Conservation (phyloP, 2,113 vertebrate species). For the Tursiops truncatus region DNA sequence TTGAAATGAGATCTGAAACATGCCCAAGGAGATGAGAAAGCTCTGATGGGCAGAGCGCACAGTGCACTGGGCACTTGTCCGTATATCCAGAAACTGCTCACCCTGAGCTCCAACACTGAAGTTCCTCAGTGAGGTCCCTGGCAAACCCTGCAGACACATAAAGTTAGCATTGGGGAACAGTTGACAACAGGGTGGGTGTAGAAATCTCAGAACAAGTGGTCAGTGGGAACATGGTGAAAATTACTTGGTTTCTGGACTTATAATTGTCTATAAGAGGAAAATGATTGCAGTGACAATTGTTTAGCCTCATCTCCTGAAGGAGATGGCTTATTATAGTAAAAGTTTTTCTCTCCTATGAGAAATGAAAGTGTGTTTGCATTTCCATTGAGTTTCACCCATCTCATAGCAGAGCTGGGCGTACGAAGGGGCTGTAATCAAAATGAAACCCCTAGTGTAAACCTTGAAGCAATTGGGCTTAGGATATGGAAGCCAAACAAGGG, state of each 20-base stretch:
- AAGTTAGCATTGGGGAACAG: background rate
- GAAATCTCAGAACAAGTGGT: background rate
- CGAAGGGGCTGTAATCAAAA: background rate
- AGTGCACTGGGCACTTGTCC: background rate
- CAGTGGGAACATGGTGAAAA: background rate
- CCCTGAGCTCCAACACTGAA: background rate
- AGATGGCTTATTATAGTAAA: background rate
- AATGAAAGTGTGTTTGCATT: background rate
- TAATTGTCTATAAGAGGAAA: background rate
- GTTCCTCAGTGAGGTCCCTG: background rate
- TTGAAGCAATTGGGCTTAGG: background rate
- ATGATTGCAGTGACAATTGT: background rate
- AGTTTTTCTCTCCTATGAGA: background rate
- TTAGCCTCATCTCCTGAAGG: background rate
- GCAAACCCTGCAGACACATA: background rate
- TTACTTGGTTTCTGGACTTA: background rate
- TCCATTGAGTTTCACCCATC: background rate
- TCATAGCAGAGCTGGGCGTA: background rate
- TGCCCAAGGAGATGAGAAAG: background rate
- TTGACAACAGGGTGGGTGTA: background rate
- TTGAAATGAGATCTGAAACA: slow-evolving; percentile 14
- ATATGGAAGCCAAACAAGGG: background rate
- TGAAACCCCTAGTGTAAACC: background rate
- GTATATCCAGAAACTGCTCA: background rate
- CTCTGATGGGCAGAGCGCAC: background rate